phyloP scores from a whole-genome alignment of 2,888 invertebrate genomes.

The Ochlodes sylvanus region DNA sequence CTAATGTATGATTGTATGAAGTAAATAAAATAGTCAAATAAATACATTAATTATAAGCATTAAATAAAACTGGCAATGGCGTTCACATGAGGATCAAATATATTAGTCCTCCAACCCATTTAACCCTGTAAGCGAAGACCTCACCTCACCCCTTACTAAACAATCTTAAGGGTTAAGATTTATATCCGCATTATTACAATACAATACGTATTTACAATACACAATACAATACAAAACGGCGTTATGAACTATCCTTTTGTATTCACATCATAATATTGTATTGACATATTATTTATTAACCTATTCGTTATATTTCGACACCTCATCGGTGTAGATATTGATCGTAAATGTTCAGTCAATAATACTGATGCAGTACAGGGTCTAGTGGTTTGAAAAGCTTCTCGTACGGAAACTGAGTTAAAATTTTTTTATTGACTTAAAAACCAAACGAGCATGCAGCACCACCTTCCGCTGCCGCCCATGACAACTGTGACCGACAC shows the following conservation, averaged over 20 bases:
- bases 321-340: constrained; percentile 9
- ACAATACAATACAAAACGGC: constrained; percentile 40
- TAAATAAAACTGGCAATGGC: too few relatives aligned
- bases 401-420: too few relatives aligned
- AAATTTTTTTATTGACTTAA: too few relatives aligned
- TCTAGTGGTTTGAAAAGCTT: too few relatives aligned
- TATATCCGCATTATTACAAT: constrained; percentile 69
- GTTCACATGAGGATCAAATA: constrained; percentile 20
- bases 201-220: constrained; percentile 21
- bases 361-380: too few relatives aligned
- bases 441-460: too few relatives aligned
- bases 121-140: constrained; percentile 28
- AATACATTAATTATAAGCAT: too few relatives aligned
- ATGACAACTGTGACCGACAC: too few relatives aligned
- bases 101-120: neutral
- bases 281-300: constrained; percentile 70
- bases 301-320: constrained; percentile 40
- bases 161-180: constrained; percentile 60
- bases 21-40: too few relatives aligned
- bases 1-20: too few relatives aligned
- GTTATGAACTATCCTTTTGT: constrained; percentile 64
- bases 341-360: constrained; percentile 1
- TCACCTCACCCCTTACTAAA: constrained; percentile 69
- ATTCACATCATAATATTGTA: constrained; percentile 79
- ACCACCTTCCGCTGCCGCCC: too few relatives aligned